Conservation (phyloP, 2,888 invertebrate species). For the Drosophila hamatofila region DNA sequence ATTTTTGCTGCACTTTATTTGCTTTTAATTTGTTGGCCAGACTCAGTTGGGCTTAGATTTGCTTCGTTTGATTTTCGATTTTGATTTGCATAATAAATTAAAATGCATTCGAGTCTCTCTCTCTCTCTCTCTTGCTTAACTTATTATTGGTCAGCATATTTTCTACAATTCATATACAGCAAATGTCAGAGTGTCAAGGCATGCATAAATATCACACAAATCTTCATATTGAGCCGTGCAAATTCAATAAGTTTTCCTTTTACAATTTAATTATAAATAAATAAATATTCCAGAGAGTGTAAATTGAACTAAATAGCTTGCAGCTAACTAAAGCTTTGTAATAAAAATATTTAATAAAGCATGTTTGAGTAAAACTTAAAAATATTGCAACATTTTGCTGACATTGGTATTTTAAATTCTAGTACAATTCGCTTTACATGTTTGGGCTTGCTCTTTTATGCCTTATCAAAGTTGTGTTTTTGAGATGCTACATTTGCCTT, state of each 20-base stretch:
- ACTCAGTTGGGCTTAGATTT: constrained; percentile 29
- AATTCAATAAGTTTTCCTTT: constrained; percentile 7
- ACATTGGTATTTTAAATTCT: neutral
- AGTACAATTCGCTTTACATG: neutral
- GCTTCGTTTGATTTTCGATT: constrained; percentile 48
- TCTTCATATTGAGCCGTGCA: constrained; percentile 1
- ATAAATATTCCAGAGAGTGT: neutral
- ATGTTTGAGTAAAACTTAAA: neutral
- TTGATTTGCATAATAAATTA: constrained; percentile 73
- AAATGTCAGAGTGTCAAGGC: constrained; percentile 14
- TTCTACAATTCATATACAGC: neutral
- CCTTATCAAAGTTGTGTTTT: neutral
- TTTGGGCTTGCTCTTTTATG: neutral
- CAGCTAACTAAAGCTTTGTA: neutral
- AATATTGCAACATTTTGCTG: neutral
- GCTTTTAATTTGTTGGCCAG: constrained; percentile 63
- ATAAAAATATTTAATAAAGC: neutral
- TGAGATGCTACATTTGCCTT: no score
- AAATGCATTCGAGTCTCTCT: constrained; percentile 13
- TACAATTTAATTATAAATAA: constrained; percentile 3
- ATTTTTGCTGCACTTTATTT: constrained; percentile 56
- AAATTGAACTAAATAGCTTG: constrained; percentile 3
- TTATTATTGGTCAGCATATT: constrained; percentile 23
- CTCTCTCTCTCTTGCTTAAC: constrained; percentile 3
- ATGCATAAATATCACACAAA: neutral